phyloP scores from a whole-genome alignment of 1,140 invertebrate species.

The Heliothis virescens region DNA sequence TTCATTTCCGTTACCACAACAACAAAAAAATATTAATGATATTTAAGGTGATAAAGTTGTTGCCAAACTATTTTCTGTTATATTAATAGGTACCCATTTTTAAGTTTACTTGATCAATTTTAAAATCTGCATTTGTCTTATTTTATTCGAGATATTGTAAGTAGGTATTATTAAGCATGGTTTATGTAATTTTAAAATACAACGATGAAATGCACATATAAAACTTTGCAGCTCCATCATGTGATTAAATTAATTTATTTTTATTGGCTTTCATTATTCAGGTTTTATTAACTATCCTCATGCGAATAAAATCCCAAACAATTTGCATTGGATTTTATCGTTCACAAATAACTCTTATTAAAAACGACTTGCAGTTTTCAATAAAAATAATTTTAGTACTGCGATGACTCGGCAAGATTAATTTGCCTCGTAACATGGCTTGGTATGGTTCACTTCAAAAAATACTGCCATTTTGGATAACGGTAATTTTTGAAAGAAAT shows the following conservation, averaged over 20 bases:
- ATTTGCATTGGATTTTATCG: conserved; percentile 1
- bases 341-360: background rate
- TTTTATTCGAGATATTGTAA: too few species aligned
- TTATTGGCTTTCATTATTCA: background rate
- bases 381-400: conserved; percentile 7
- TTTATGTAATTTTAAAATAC: too few species aligned
- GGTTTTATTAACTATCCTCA: background rate
- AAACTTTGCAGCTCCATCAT: too few species aligned
- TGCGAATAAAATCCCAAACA: background rate
- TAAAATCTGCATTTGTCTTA: too few species aligned
- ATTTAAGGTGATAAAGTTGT: too few species aligned
- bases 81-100: too few species aligned
- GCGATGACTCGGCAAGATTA: background rate
- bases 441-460: background rate
- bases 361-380: background rate
- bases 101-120: too few species aligned
- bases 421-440: background rate
- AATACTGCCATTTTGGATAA: background rate
- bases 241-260: background rate
- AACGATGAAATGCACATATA: too few species aligned
- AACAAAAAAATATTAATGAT: too few species aligned
- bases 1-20: too few species aligned
- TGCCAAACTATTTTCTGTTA: too few species aligned
- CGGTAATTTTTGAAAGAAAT: background rate
- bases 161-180: too few species aligned